Percentiles rank a stretch among this genome's conserved stretches.
Conservation (phyloP, 2,888 invertebrate species). For the Chalcosyrphus nemorum region DNA sequence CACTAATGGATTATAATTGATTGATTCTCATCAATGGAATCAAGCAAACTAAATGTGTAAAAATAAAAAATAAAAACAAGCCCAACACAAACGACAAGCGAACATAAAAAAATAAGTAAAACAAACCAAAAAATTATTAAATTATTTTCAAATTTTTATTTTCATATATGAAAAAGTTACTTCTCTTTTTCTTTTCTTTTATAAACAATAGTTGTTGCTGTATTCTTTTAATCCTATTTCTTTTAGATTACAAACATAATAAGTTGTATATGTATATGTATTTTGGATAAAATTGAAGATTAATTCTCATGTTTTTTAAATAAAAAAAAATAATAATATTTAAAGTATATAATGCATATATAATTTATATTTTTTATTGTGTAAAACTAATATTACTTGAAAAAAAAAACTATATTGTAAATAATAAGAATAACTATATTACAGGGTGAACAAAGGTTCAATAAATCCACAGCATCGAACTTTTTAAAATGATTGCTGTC, state of each 20-base stretch:
- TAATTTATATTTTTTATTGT: slow-evolving; percentile 44
- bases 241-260: slow-evolving; percentile 61
- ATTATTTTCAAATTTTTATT: slow-evolving; percentile 64
- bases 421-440: slow-evolving; percentile 47
- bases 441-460: slow-evolving; percentile 24
- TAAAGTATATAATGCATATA: slow-evolving; percentile 22
- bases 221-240: slow-evolving; percentile 20
- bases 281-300: slow-evolving; percentile 47
- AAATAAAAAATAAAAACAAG: slow-evolving; percentile 10
- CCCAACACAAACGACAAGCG: neutral
- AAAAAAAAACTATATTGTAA: slow-evolving; percentile 37
- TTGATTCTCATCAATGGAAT: too few species aligned
- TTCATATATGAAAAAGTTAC: slow-evolving; percentile 44
- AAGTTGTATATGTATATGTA: slow-evolving; percentile 18
- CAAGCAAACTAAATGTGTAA: too few species aligned
- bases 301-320: slow-evolving; percentile 25
- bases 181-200: slow-evolving; percentile 15
- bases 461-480: slow-evolving; percentile 39
- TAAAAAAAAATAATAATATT: slow-evolving; percentile 6
- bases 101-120: slow-evolving; percentile 17
- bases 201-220: slow-evolving; percentile 56
- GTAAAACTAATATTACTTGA: slow-evolving; percentile 39
- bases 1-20: too few species aligned
- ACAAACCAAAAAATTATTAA: slow-evolving; percentile 60
- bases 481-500: neutral